Evolutionary conservation across 2,797 vertebrate genomes (phyloP).

Genomic region (Pseudocheirus occidentalis): DNA sequence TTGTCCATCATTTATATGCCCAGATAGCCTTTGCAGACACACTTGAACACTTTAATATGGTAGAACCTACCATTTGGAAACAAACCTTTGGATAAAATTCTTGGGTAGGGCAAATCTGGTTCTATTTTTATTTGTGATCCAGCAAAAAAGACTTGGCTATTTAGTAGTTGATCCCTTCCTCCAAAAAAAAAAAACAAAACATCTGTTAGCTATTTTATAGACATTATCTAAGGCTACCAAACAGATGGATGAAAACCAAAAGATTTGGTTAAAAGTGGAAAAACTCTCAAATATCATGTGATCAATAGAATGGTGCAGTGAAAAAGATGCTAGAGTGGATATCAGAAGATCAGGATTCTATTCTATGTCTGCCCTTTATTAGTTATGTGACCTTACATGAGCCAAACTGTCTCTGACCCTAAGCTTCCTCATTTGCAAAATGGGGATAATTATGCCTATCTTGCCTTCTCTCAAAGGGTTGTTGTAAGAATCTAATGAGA

Average conservation of each 20-base stretch:
- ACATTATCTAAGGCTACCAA: slow-evolving; percentile 19
- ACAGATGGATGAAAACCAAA: not conserved
- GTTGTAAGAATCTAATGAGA: slow-evolving; percentile 39
- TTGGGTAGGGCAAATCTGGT: not conserved
- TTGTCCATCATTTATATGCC: not conserved
- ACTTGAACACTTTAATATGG: not conserved
- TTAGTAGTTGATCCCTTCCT: not conserved
- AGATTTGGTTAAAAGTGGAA: slow-evolving; percentile 26
- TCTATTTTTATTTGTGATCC: slow-evolving; percentile 6
- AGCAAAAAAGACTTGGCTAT: slow-evolving; percentile 6
- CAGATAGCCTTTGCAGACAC: slow-evolving; percentile 1
- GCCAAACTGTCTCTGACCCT: slow-evolving; percentile 61
- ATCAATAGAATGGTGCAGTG: slow-evolving; percentile 15
- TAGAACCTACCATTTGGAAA: not conserved
- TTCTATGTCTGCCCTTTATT: slow-evolving; percentile 1
- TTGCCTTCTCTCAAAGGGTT: slow-evolving; percentile 43
- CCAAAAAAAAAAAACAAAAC: not conserved
- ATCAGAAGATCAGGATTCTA: slow-evolving; percentile 22
- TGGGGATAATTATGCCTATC: slow-evolving; percentile 56
- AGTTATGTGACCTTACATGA: slow-evolving; percentile 58
- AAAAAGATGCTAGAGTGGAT: slow-evolving; percentile 26
- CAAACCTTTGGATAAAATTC: slow-evolving; percentile 18
- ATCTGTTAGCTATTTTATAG: not conserved
- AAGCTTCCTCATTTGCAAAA: slow-evolving; percentile 64
- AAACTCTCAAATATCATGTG: not conserved